Percentiles rank a stretch among this genome's conserved stretches.
Conservation (phyloP, 1,140 invertebrate genomes). For the Zaprionus tsacasi region DNA sequence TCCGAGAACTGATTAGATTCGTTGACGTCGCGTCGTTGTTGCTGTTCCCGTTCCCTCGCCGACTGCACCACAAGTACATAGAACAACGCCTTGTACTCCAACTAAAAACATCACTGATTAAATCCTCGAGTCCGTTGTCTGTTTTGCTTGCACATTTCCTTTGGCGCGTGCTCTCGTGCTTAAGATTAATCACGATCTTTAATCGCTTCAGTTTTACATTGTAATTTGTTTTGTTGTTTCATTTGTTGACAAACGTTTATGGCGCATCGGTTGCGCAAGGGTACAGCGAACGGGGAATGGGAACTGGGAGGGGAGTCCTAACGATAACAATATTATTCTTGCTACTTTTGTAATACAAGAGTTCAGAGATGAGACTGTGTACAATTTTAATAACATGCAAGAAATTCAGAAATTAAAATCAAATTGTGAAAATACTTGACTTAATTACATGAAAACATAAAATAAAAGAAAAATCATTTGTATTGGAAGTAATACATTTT, state of each 20-base stretch:
- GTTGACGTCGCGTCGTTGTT: conserved; percentile 1
- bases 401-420: conserved; percentile 59
- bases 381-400: conserved; percentile 74
- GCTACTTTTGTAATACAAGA: conserved; percentile 73
- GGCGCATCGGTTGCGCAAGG: conserved; percentile 19
- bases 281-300: not conserved
- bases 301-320: conserved; percentile 24
- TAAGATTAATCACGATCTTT: conserved; percentile 15
- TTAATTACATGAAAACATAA: conserved; percentile 68
- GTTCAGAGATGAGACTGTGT: conserved; percentile 81
- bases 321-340: conserved; percentile 68
- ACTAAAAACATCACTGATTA: conserved; percentile 21
- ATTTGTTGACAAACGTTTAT: conserved; percentile 42
- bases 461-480: conserved; percentile 50
- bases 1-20: conserved; percentile 47
- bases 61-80: conserved; percentile 20
- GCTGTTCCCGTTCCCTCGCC: conserved; percentile 1
- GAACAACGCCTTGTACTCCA: conserved; percentile 9
- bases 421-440: conserved; percentile 71
- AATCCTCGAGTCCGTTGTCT: conserved; percentile 1
- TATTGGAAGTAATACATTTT: conserved; percentile 30
- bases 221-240: conserved; percentile 67
- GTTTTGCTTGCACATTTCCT: conserved; percentile 7
- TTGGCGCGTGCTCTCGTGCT: conserved; percentile 2
- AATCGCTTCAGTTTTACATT: conserved; percentile 44